These are phyloP conservation scores for Hetaerina americana DNA, from an alignment of 1,140 invertebrate species.

Conservation along the genomic window DNA sequence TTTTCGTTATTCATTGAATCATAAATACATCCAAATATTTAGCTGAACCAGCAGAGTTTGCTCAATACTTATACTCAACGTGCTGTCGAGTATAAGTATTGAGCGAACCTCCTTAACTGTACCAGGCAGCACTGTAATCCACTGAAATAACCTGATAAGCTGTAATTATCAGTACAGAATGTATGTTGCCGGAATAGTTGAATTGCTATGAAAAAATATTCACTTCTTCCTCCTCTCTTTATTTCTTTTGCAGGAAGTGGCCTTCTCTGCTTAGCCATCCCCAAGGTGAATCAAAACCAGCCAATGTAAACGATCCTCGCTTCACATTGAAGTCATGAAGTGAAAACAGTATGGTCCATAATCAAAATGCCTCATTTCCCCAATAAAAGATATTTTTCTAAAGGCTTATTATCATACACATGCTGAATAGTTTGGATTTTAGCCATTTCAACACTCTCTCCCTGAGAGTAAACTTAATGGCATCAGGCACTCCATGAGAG, in stretches of 20 bases:
- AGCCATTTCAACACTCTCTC: too few species aligned
- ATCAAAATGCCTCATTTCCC: background rate
- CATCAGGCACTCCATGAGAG: background rate
- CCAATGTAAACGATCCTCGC: background rate
- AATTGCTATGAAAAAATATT: background rate
- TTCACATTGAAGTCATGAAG: background rate
- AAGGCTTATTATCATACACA: background rate
- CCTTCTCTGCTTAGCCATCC: constrained; percentile 47
- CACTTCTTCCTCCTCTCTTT: constrained; percentile 12
- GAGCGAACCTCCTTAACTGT: background rate
- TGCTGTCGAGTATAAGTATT: background rate
- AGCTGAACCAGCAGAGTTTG: constrained; percentile 7
- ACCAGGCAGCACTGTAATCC: background rate
- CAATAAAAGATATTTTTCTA: background rate
- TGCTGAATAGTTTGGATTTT: background rate
- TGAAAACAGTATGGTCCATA: too few species aligned
- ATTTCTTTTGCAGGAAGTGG: constrained; percentile 42
- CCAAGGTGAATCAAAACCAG: constrained; percentile 25
- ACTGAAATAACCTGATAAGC: background rate
- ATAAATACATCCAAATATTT: constrained; percentile 11
- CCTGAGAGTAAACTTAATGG: too few species aligned
- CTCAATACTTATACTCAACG: constrained; percentile 1
- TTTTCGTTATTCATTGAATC: too few species aligned
- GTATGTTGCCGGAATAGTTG: too few species aligned
- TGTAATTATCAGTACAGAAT: background rate